A percentile compares a stretch with the other conserved stretches of the same genome.
phyloP scores from a whole-genome alignment of 2,113 vertebrate genomes.

The Dicerorhinus sumatrensis region DNA sequence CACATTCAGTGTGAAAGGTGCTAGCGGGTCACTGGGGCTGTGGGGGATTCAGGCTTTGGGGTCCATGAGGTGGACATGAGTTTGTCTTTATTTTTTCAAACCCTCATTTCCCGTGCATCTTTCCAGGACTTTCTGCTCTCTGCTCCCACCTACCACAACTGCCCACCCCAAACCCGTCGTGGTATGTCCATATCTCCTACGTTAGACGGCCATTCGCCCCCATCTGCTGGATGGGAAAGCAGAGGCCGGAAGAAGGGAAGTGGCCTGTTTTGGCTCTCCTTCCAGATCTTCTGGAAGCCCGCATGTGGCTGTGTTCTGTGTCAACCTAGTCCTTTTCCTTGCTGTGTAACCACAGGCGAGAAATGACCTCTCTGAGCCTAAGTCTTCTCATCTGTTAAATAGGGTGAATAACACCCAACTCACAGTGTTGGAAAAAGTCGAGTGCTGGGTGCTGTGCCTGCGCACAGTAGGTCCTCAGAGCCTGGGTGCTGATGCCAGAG shows the following conservation, averaged over 20 bases:
- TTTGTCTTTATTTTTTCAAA: neutral
- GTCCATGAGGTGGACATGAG: neutral
- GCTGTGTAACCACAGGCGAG: neutral
- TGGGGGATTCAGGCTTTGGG: neutral
- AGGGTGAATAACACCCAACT: neutral
- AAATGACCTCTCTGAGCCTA: neutral
- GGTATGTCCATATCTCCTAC: neutral
- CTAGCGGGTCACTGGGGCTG: neutral
- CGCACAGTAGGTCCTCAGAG: neutral
- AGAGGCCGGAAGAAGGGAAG: neutral
- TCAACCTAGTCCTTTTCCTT: neutral
- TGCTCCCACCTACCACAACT: no score
- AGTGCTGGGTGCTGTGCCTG: fast-evolving
- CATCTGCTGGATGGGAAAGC: fast-evolving
- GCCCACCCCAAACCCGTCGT: neutral
- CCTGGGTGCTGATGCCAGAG: neutral
- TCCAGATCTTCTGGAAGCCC: neutral
- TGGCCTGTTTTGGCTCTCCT: neutral
- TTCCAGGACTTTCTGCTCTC: neutral
- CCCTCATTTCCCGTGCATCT: neutral
- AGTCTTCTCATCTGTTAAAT: neutral
- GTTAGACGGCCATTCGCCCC: fast-evolving
- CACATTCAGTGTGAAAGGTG: neutral
- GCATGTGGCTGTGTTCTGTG: fast-evolving
- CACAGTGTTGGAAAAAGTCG: neutral